A percentile compares a stretch with the other conserved stretches of the same genome.
Evolutionary conservation across 2,888 invertebrate species (phyloP).

Genomic region (Agriotes lineatus): DNA sequence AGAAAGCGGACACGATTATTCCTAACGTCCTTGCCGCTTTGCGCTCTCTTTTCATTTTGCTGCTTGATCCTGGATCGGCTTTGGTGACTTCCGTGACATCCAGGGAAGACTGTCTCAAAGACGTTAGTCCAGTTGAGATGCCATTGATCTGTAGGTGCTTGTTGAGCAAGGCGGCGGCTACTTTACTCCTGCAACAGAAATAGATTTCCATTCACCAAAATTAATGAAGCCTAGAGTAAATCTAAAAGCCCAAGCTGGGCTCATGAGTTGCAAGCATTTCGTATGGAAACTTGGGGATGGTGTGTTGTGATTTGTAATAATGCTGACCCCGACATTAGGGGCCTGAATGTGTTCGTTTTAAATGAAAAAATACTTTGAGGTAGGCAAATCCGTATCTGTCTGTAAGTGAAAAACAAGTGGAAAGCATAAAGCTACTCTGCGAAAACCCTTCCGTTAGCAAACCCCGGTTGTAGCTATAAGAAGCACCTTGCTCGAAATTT

Average conservation of each 20-base stretch:
- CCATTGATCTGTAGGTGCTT: conserved; percentile 92
- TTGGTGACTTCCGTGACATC: conserved; percentile 61
- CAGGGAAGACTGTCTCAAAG: conserved; percentile 66
- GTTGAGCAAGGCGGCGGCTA: conserved; percentile 87
- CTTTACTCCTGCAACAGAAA: conserved; percentile 80
- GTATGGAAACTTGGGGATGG: too few relatives aligned
- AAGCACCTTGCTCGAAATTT: too few relatives aligned
- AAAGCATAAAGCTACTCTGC: not conserved
- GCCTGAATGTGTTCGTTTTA: too few relatives aligned
- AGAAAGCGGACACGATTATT: conserved; percentile 96
- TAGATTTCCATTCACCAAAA: not conserved
- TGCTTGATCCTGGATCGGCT: conserved; percentile 74
- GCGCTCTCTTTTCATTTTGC: conserved; percentile 90
- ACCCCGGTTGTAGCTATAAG: too few relatives aligned
- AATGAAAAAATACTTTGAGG: too few relatives aligned
- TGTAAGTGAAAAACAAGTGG: not conserved
- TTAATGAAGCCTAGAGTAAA: not conserved
- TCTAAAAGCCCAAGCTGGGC: too few relatives aligned
- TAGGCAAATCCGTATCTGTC: too few relatives aligned
- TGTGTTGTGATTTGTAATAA: too few relatives aligned
- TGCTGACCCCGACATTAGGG: too few relatives aligned
- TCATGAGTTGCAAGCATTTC: too few relatives aligned
- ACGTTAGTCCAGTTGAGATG: conserved; percentile 76
- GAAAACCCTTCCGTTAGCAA: not conserved
- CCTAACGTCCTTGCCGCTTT: conserved; percentile 95